Base-by-base conservation (phyloP, 2,113 vertebrate genomes). In the Ammodytes marinus region DNA sequence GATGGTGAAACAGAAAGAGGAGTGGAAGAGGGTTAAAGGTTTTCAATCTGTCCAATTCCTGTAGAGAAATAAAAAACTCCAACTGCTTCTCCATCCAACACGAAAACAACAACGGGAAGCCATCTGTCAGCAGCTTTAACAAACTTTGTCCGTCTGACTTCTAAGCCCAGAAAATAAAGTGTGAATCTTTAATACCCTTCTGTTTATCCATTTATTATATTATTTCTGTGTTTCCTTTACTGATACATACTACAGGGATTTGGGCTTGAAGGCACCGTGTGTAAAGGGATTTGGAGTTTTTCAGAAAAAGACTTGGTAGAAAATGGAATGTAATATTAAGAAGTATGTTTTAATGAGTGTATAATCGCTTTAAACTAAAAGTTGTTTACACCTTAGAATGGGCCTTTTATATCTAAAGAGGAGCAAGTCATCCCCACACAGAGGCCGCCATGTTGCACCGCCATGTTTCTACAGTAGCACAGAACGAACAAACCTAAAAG, bases 141-240 rank as follows among this genome's bases (percentile, higher is more conserved):
- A 35, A 17, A 6, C 61, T 52, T 42, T 11, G 15, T 57, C 45
- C 57, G 8, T 49, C 14, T 45, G n/a, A 53, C 42, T 64, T 69
- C 10, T 27, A 27, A 79, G 59, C 45, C 12, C 47, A 15, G 49
- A 52, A 79, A 60, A 40, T 61, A 52, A 52, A 40, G 63, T 15
- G 54, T 76, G 54, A 66, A 79, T 80, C 10, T 80, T 86, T 80
- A 2, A 83, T 69, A 14, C 3, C 11, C 58, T 43, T 77, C 43
- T 45, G 35, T 82, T 69, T 59, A 65, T 79, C 54, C 19, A 50
- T 65, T 73, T 80, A 69, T 73, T 59, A 37, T 49, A 59, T 77
- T 80, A 69, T 69, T 61, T 27, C 65, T 65, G 43, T 60, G 59
- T 83, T 82, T 82, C 70, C 79, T 67, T 82, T 60, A 67, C 59